Percentiles rank a stretch among this genome's conserved stretches.
These are phyloP conservation scores for Torymus aiolomorphi DNA, from an alignment of 2,888 invertebrate species.

Conservation along the genomic window DNA sequence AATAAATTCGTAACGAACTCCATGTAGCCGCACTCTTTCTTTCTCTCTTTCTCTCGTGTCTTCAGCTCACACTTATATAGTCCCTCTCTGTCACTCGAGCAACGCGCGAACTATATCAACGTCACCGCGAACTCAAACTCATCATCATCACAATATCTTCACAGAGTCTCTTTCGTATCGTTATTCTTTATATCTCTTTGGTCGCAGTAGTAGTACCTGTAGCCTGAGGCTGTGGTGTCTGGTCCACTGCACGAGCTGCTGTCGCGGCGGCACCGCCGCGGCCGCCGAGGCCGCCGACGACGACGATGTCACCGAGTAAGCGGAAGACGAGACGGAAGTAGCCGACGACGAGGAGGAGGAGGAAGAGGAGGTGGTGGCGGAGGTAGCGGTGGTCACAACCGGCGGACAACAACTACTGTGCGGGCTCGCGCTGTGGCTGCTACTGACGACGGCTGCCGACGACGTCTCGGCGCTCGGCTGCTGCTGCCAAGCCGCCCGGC, in stretches of 20 bases:
- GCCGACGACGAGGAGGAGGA: too few relatives aligned
- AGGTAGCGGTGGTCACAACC: too few relatives aligned
- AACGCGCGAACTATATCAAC: too few relatives aligned
- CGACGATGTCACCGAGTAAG: constrained; percentile 47
- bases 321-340: background rate
- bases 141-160: too few relatives aligned
- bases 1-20: constrained; percentile 56
- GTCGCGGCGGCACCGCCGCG: constrained; percentile 63
- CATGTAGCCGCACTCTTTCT: constrained; percentile 34
- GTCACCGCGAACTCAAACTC: too few relatives aligned
- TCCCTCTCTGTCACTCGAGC: too few relatives aligned
- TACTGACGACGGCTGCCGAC: background rate
- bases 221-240: constrained; percentile 73
- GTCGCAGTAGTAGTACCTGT: constrained; percentile 64
- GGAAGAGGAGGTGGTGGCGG: too few relatives aligned
- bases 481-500: constrained; percentile 42
- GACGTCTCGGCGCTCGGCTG: constrained; percentile 12
- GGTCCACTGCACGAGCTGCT: constrained; percentile 72
- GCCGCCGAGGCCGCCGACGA: constrained; percentile 57
- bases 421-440: constrained; percentile 3
- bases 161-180: too few relatives aligned
- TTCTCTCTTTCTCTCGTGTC: constrained; percentile 1
- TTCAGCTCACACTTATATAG: too few relatives aligned
- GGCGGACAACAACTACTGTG: background rate
- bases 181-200: too few relatives aligned